phyloP scores from a whole-genome alignment of 2,113 vertebrate species.

The Chaetorhynchus papuensis region DNA sequence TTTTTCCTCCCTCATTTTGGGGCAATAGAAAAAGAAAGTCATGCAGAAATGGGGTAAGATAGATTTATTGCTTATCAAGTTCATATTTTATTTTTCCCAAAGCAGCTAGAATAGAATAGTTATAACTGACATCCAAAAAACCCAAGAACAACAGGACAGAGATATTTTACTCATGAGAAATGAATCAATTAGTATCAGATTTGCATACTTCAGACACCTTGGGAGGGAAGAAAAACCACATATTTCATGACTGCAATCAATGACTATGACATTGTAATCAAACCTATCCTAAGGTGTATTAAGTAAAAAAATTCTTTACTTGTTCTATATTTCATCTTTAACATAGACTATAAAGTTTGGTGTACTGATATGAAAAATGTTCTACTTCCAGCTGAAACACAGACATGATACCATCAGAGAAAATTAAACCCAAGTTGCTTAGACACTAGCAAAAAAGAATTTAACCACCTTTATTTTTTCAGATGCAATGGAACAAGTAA shows the following conservation, averaged over 20 bases:
- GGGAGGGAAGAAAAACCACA: not conserved
- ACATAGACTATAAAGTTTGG: not conserved
- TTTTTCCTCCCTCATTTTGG: not conserved
- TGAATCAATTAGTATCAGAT: not conserved
- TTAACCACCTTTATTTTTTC: not conserved
- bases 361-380: not conserved
- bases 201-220: not conserved
- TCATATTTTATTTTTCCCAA: not conserved
- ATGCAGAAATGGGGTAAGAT: not conserved
- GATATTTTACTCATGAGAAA: not conserved
- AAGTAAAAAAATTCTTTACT: not conserved
- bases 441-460: not conserved
- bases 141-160: not conserved
- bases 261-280: not conserved
- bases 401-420: not conserved
- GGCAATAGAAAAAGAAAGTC: not conserved
- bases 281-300: not conserved
- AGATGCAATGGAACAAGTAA: not conserved
- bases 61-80: not conserved
- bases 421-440: not conserved
- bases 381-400: not conserved
- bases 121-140: not conserved
- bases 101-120: not conserved
- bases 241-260: not conserved
- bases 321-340: not conserved